Conservation (phyloP, 2,888 invertebrate genomes). For the Oxystoma pomonae region DNA sequence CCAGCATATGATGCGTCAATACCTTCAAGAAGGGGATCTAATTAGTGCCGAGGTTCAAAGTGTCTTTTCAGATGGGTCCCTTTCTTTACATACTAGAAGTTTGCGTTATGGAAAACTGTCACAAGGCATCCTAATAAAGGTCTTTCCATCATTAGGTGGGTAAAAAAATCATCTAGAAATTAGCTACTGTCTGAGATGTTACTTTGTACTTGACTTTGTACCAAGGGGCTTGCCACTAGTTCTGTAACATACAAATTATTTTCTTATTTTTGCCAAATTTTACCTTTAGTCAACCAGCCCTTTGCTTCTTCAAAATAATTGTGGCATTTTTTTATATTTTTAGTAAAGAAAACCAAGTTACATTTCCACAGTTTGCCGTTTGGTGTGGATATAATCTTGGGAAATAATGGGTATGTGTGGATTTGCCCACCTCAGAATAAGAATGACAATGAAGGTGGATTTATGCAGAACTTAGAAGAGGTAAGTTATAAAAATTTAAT, state of each 20-base stretch:
- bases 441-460: conserved; percentile 67
- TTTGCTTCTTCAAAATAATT: no score
- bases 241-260: no score
- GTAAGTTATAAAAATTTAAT: conserved; percentile 41
- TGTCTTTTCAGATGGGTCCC: conserved; percentile 83
- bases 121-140: conserved; percentile 86
- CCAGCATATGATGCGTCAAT: conserved; percentile 95
- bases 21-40: conserved; percentile 90
- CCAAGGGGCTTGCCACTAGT: no score
- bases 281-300: no score
- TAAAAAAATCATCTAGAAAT: no score
- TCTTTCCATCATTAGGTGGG: conserved; percentile 72
- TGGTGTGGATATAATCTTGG: conserved; percentile 89
- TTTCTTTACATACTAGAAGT: conserved; percentile 93
- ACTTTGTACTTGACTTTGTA: no score
- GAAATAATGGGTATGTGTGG: conserved; percentile 97
- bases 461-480: conserved; percentile 70
- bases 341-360: conserved; percentile 85
- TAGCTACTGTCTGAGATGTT: no score
- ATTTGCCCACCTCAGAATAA: conserved; percentile 70
- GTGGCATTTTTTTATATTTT: neutral
- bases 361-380: conserved; percentile 93
- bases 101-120: conserved; percentile 85
- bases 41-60: conserved; percentile 98
- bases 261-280: no score